phyloP scores from a whole-genome alignment of 1,140 invertebrate species.

The Pollicipes pollicipes region DNA sequence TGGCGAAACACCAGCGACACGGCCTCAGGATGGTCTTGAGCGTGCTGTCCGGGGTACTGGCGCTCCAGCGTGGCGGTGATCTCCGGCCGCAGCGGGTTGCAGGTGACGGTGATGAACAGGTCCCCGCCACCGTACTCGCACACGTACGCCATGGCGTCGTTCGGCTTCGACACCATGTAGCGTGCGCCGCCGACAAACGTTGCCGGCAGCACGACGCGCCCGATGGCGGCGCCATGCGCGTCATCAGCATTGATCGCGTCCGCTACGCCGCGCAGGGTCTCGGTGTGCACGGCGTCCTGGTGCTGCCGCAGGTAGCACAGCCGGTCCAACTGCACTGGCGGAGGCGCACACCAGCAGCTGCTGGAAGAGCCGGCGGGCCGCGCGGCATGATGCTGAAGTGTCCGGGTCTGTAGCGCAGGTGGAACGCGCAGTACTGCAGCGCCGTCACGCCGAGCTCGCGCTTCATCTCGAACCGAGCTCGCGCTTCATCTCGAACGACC shows the following conservation, averaged over 20 bases:
- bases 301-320: slow-evolving; percentile 5
- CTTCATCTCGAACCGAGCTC: too few relatives aligned
- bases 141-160: slow-evolving; percentile 25
- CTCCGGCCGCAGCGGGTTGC: slow-evolving; percentile 26
- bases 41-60: slow-evolving; percentile 8
- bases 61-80: slow-evolving; percentile 19
- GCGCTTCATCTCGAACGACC: slow-evolving; percentile 5
- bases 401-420: slow-evolving; percentile 7
- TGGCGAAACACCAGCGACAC: slow-evolving; percentile 12
- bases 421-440: slow-evolving; percentile 9
- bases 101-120: slow-evolving; percentile 30
- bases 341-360: slow-evolving; percentile 6
- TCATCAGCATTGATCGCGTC: slow-evolving; percentile 5
- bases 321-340: not conserved
- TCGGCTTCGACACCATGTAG: too few relatives aligned
- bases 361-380: slow-evolving; percentile 3
- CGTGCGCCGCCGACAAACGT: slow-evolving; percentile 17
- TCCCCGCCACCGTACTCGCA: slow-evolving; percentile 24
- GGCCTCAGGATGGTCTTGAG: slow-evolving; percentile 18
- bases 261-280: slow-evolving; percentile 1
- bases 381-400: slow-evolving; percentile 10
- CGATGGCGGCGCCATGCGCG: not conserved
- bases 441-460: slow-evolving; percentile 4
- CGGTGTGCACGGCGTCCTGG: slow-evolving; percentile 4
- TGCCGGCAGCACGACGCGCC: slow-evolving; percentile 9